Evolutionary conservation across 2,113 vertebrate genomes (phyloP).

Genomic region (Tychaedon coryphoeus): DNA sequence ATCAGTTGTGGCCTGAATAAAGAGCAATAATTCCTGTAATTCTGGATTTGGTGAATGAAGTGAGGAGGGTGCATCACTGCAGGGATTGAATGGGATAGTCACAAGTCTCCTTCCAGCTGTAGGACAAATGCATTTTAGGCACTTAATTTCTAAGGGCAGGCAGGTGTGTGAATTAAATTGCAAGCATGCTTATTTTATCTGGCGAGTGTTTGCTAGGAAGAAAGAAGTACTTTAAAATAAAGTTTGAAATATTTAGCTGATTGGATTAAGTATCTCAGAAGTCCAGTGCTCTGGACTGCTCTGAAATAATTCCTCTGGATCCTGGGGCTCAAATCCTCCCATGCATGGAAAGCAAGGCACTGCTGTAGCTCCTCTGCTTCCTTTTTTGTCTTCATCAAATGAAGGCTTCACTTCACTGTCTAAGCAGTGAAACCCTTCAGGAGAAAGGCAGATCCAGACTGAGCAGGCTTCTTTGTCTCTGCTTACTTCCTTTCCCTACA

Average conservation of each 20-base stretch:
- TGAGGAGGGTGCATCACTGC: accelerated
- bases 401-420: neutral
- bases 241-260: neutral
- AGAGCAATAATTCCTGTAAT: neutral
- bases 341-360: neutral
- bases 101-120: neutral
- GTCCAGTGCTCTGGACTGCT: neutral
- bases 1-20: neutral
- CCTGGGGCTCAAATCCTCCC: neutral
- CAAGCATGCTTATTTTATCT: neutral
- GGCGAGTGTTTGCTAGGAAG: neutral
- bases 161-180: neutral
- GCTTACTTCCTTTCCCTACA: neutral
- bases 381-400: neutral
- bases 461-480: neutral
- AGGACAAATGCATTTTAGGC: neutral
- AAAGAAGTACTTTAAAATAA: neutral
- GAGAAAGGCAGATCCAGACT: neutral
- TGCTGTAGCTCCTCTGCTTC: neutral
- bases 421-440: neutral
- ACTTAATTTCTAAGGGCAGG: neutral
- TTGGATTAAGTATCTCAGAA: neutral
- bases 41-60: neutral
- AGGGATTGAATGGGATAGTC: neutral
- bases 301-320: neutral